A percentile compares a stretch with the other conserved stretches of the same genome.
These are phyloP conservation scores for Eutolmus rufibarbis DNA, from an alignment of 2,888 invertebrate species.

Conservation along the genomic window DNA sequence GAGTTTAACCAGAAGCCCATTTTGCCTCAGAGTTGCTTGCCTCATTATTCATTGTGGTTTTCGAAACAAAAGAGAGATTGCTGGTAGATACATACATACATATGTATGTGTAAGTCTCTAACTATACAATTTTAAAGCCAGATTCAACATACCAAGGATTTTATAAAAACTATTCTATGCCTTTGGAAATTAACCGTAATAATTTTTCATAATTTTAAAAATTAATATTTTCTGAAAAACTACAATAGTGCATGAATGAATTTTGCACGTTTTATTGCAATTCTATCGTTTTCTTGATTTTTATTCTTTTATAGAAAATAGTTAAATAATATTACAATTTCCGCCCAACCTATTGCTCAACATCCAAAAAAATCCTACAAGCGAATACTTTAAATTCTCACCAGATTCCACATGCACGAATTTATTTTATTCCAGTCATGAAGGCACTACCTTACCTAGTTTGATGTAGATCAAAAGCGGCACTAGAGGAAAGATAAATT, in stretches of 20 bases:
- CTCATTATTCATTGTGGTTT: not conserved
- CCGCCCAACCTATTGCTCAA: not conserved
- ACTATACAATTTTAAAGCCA: too few species aligned
- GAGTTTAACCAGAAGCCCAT: not conserved
- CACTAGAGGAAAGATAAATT: not conserved
- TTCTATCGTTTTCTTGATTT: too few species aligned
- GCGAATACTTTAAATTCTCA: not conserved
- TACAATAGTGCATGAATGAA: too few species aligned
- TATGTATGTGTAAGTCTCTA: too few species aligned
- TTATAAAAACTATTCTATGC: too few species aligned
- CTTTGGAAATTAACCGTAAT: too few species aligned
- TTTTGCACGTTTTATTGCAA: too few species aligned
- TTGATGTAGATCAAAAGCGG: conserved; percentile 34
- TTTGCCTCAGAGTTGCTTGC: not conserved
- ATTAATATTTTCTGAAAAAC: too few species aligned
- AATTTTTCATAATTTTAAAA: too few species aligned
- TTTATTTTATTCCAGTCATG: conserved; percentile 27
- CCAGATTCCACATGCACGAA: not conserved
- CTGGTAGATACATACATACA: not conserved
- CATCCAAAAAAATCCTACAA: not conserved
- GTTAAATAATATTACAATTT: not conserved
- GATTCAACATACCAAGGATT: too few species aligned
- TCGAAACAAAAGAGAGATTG: not conserved
- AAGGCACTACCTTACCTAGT: not conserved
- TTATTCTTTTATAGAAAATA: too few species aligned